These are phyloP conservation scores for Lepidothrix coronata DNA, from an alignment of 2,113 vertebrate genomes.

Conservation along the genomic window DNA sequence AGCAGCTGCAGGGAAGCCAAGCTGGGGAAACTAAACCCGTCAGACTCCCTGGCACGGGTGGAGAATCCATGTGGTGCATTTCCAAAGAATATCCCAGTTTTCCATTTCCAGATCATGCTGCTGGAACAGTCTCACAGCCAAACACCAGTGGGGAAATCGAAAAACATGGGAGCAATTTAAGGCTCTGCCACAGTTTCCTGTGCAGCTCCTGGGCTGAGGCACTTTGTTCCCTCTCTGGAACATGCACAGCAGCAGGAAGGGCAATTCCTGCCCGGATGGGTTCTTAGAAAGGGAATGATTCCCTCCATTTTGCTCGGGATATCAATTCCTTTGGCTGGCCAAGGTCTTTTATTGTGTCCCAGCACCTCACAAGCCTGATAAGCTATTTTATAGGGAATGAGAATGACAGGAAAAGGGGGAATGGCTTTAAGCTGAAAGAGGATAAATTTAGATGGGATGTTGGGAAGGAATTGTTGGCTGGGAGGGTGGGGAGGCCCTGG, in stretches of 20 bases:
- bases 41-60: background rate
- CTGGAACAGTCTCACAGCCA: background rate
- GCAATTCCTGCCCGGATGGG: background rate
- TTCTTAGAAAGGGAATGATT: background rate
- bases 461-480: background rate
- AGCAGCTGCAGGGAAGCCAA: background rate
- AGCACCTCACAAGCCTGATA: rapidly evolving
- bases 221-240: background rate
- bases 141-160: background rate
- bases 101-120: background rate
- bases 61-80: background rate
- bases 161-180: background rate
- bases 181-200: background rate
- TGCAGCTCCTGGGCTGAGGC: background rate
- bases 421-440: background rate
- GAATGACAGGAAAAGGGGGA: background rate
- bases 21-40: background rate
- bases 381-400: background rate
- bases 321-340: background rate
- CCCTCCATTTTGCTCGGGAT: background rate
- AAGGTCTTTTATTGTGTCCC: background rate
- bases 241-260: background rate
- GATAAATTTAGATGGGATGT: background rate
- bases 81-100: background rate
- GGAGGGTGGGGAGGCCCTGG: rapidly evolving